Evolutionary conservation across 35 echinoderm and acorn worm species (phyloP).

Genomic region (Hemicentrotus pulcherrimus): DNA sequence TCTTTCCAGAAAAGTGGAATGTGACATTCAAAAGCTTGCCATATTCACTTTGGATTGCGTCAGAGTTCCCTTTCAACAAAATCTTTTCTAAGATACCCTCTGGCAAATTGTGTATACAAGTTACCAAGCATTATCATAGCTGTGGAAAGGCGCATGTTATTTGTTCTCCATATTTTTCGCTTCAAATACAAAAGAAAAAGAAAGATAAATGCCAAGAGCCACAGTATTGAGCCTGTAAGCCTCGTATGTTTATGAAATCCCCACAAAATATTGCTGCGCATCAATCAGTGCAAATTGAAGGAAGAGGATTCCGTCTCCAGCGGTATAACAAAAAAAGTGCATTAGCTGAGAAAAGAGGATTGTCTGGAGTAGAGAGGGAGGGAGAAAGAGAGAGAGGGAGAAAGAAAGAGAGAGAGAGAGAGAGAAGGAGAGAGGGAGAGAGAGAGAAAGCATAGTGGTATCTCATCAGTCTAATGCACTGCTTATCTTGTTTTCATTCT

Average conservation of each 20-base stretch:
- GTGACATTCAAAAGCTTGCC: background rate
- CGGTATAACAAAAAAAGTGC: background rate
- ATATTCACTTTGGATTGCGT: background rate
- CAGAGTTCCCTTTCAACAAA: background rate
- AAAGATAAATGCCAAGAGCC: background rate
- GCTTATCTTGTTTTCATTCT: background rate
- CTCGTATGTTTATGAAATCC: background rate
- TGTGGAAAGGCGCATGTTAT: background rate
- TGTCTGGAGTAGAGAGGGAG: background rate
- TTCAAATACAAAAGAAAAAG: background rate
- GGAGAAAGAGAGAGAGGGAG: background rate
- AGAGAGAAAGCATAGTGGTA: background rate
- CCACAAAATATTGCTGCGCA: background rate
- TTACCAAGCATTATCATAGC: background rate
- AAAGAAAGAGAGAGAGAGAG: background rate
- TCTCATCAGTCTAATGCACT: slow-evolving; percentile 10
- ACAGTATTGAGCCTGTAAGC: background rate
- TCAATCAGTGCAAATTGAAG: slow-evolving; percentile 11
- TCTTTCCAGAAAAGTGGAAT: background rate
- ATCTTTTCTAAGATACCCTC: background rate
- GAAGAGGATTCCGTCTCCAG: background rate
- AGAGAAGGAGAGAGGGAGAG: background rate
- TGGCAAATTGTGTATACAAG: background rate
- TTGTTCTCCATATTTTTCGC: background rate
- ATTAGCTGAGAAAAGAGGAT: background rate